Evolutionary conservation across 1,140 invertebrate genomes (phyloP).

Genomic region (Hyles vespertilio): DNA sequence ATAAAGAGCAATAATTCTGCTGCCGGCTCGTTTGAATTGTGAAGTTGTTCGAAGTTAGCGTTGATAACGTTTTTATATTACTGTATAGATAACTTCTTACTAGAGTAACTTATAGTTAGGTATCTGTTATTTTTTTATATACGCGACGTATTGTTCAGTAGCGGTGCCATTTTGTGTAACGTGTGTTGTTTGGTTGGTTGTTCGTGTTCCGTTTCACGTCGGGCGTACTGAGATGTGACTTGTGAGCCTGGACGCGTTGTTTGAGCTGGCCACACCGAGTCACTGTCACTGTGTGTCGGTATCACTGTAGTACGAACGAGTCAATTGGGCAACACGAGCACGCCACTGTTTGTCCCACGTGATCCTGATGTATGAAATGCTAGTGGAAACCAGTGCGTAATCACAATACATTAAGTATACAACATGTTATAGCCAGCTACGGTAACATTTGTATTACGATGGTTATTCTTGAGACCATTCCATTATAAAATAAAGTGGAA

Average conservation of each 20-base stretch:
- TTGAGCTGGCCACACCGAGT: no score
- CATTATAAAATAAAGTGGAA: conserved; percentile 68
- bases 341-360: conserved; percentile 15
- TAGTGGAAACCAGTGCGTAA: conserved; percentile 18
- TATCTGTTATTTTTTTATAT: conserved; percentile 38
- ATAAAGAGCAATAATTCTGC: conserved; percentile 47
- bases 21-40: conserved; percentile 27
- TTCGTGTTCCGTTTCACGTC: no score
- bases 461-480: conserved; percentile 70
- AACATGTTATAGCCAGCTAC: conserved; percentile 27
- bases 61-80: conserved; percentile 41
- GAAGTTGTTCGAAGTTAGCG: conserved; percentile 31
- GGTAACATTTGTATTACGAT: conserved; percentile 39
- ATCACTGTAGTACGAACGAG: background rate
- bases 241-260: no score
- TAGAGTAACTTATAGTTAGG: conserved; percentile 42
- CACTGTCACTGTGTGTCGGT: no score
- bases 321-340: conserved; percentile 21
- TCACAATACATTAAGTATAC: conserved; percentile 28
- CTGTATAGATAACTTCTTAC: conserved; percentile 37
- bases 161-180: conserved; percentile 44
- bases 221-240: no score
- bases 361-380: conserved; percentile 15
- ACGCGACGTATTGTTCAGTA: conserved; percentile 40
- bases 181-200: conserved; percentile 15